phyloP scores from a whole-genome alignment of 2,888 invertebrate genomes.

The Melolontha melolontha region DNA sequence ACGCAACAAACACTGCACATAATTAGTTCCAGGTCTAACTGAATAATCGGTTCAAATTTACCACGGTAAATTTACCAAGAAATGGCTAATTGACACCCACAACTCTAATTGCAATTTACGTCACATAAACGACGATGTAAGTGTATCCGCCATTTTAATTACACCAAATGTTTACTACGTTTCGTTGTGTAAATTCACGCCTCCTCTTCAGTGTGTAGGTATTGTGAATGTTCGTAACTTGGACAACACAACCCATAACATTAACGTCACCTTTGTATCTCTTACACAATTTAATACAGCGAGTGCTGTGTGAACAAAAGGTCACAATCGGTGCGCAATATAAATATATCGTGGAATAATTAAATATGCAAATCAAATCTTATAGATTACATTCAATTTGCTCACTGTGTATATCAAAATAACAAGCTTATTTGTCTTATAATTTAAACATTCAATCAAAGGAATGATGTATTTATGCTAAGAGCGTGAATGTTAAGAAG shows the following conservation, averaged over 20 bases:
- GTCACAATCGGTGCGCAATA: constrained; percentile 17
- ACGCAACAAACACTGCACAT: no score
- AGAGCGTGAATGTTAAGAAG: background rate
- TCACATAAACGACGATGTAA: constrained; percentile 6
- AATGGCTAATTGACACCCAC: constrained; percentile 31
- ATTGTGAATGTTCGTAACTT: no score
- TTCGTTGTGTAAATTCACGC: no score
- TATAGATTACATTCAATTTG: constrained; percentile 29
- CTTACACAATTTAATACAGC: constrained; percentile 38
- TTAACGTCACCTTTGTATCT: constrained; percentile 33
- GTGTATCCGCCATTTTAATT: background rate
- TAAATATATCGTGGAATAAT: constrained; percentile 28
- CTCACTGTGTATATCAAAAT: constrained; percentile 29
- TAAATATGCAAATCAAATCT: constrained; percentile 38
- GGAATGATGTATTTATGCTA: no score
- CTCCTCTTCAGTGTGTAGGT: no score
- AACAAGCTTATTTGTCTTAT: constrained; percentile 33
- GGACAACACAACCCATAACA: constrained; percentile 12
- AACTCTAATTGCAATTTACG: constrained; percentile 23
- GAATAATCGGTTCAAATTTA: no score
- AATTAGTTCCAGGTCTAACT: no score
- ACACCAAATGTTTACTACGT: no score
- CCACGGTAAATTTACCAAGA: no score
- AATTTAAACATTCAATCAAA: constrained; percentile 24
- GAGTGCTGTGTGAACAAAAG: constrained; percentile 35